A percentile compares a stretch with the other conserved stretches of the same genome.
Conservation (phyloP, 2,888 invertebrate genomes). For the Glyphotaelius pellucidus region DNA sequence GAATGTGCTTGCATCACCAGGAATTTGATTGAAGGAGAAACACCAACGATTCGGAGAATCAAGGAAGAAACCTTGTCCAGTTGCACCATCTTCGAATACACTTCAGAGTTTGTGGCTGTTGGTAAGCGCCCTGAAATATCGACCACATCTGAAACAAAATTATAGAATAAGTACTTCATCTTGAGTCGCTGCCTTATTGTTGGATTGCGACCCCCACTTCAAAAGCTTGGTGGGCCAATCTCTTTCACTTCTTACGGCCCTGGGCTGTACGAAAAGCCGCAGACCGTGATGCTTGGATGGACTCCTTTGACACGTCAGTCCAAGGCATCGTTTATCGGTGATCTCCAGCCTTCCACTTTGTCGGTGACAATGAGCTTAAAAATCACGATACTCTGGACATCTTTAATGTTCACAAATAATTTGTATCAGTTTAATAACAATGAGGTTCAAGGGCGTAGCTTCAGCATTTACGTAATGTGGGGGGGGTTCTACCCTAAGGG, state of each 20-base stretch:
- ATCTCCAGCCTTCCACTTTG: too few species aligned
- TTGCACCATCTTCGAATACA: slow-evolving; percentile 70
- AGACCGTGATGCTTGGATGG: neutral
- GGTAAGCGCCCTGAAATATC: neutral
- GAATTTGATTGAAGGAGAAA: slow-evolving; percentile 75
- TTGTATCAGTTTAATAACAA: too few species aligned
- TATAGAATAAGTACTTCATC: neutral
- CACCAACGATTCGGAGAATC: slow-evolving; percentile 72
- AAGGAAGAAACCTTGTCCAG: slow-evolving; percentile 70
- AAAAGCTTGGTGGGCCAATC: neutral
- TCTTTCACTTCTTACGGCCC: neutral
- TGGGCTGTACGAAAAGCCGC: neutral
- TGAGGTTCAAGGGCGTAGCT: too few species aligned
- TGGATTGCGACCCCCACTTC: neutral
- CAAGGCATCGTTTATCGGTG: too few species aligned
- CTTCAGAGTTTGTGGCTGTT: slow-evolving; percentile 68
- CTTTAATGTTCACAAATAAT: too few species aligned
- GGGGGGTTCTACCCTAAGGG: too few species aligned
- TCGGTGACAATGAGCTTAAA: too few species aligned
- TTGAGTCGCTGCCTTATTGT: neutral
- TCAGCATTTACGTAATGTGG: too few species aligned
- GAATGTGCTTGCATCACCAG: slow-evolving; percentile 82
- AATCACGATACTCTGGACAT: too few species aligned
- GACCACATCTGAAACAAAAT: neutral
- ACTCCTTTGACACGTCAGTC: neutral